Percentiles rank a stretch among this genome's conserved stretches.
Evolutionary conservation across 2,888 invertebrate genomes (phyloP).

Genomic region (Phyllotreta cruciferae): DNA sequence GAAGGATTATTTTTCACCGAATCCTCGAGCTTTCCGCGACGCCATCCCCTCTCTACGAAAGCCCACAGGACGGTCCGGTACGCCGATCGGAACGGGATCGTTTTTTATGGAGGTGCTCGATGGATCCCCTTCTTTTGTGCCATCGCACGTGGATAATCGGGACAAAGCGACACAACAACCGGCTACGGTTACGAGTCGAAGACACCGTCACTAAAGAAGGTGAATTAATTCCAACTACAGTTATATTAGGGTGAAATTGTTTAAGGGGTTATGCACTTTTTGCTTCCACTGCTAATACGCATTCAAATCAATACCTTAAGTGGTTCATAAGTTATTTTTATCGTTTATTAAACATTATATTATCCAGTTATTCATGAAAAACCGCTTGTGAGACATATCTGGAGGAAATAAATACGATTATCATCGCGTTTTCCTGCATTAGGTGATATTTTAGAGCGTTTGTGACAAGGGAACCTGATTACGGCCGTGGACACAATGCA

Average conservation of each 20-base stretch:
- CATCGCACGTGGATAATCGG: slow-evolving; percentile 26
- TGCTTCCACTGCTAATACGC: too few species aligned
- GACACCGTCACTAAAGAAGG: slow-evolving; percentile 18
- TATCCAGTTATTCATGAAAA: too few species aligned
- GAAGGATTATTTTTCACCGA: slow-evolving; percentile 1
- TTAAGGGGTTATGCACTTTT: slow-evolving; percentile 1
- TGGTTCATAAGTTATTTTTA: too few species aligned
- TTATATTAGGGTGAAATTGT: slow-evolving; percentile 14
- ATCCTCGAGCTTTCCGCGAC: not conserved
- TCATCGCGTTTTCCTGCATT: slow-evolving; percentile 22
- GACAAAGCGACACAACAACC: too few species aligned
- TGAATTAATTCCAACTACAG: slow-evolving; percentile 24
- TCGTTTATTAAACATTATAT: too few species aligned
- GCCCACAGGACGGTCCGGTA: slow-evolving; percentile 11
- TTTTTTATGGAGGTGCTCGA: slow-evolving; percentile 24
- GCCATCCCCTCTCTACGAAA: slow-evolving; percentile 21
- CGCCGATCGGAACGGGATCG: slow-evolving; percentile 8
- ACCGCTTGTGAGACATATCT: too few species aligned
- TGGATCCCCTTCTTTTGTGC: slow-evolving; percentile 8
- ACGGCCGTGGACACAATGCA: slow-evolving; percentile 21
- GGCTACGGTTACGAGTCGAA: too few species aligned
- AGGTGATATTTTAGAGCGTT: slow-evolving; percentile 20
- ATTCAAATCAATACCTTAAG: too few species aligned
- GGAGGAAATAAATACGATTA: slow-evolving; percentile 20
- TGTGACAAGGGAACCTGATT: slow-evolving; percentile 11